Percentiles rank a stretch among this genome's conserved stretches.
Conservation (phyloP, 2,113 vertebrate genomes). For the Dasypus novemcinctus region DNA sequence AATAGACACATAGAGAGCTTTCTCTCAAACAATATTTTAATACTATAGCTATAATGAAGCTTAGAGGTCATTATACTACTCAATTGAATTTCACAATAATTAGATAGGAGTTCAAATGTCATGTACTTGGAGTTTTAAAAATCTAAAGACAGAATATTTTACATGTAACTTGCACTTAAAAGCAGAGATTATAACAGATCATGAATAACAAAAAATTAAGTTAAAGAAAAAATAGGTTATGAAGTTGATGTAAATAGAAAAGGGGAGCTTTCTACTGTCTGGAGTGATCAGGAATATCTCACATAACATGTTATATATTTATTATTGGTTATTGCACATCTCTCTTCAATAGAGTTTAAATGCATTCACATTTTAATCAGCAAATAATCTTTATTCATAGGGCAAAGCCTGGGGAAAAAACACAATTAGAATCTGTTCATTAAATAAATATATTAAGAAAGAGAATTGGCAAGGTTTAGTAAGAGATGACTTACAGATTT, state of each 20-base stretch:
- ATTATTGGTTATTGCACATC: not conserved
- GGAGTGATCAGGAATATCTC: not conserved
- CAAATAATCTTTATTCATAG: not conserved
- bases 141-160: not conserved
- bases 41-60: not conserved
- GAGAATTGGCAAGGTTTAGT: not conserved
- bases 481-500: not conserved
- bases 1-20: not conserved
- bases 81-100: not conserved
- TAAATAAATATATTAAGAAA: not conserved
- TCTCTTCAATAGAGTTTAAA: not conserved
- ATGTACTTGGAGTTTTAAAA: not conserved
- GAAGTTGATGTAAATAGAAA: not conserved
- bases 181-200: not conserved
- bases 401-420: not conserved
- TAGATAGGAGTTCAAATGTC: not conserved
- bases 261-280: not conserved
- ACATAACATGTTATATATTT: not conserved
- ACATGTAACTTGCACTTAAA: not conserved
- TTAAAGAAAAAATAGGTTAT: not conserved
- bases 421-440: not conserved
- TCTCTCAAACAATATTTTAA: not conserved
- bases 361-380: not conserved
- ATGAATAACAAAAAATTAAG: not conserved
- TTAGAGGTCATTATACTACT: not conserved